Evolutionary conservation across 2,888 invertebrate genomes (phyloP).

Genomic region (Colletes collaris): DNA sequence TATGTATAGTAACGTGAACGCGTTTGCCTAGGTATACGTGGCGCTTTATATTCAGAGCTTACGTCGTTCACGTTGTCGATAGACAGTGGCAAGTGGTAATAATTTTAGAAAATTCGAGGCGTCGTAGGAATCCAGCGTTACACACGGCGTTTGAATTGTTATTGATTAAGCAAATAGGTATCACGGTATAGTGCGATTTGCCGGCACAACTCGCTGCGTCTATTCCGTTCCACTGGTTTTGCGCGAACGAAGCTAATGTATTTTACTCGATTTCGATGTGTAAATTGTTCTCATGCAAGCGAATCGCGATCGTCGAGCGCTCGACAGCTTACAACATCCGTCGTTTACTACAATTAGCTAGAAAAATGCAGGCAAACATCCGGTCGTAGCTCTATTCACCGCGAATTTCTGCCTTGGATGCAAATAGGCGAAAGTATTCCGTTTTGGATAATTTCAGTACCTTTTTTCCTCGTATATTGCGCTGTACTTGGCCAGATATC

Average conservation of each 20-base stretch:
- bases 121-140: background rate
- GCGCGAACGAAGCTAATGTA: background rate
- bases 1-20: background rate
- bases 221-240: too few relatives aligned
- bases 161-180: conserved; percentile 14
- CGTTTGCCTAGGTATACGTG: background rate
- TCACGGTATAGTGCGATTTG: background rate
- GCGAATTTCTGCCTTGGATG: background rate
- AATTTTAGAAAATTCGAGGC: background rate
- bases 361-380: too few relatives aligned
- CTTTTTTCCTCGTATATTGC: conserved; percentile 90
- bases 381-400: background rate
- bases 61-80: background rate
- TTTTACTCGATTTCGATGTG: background rate
- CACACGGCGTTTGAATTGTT: background rate
- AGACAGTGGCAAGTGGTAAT: background rate
- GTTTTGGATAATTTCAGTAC: conserved; percentile 79
- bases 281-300: background rate
- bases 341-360: too few relatives aligned
- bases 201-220: background rate
- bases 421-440: background rate
- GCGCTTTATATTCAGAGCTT: background rate
- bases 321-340: background rate
- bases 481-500: conserved; percentile 90
- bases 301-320: background rate